Percentiles rank a stretch among this genome's conserved stretches.
Conservation (phyloP, 2,797 vertebrate species). For the Arctocebus calabarensis region DNA sequence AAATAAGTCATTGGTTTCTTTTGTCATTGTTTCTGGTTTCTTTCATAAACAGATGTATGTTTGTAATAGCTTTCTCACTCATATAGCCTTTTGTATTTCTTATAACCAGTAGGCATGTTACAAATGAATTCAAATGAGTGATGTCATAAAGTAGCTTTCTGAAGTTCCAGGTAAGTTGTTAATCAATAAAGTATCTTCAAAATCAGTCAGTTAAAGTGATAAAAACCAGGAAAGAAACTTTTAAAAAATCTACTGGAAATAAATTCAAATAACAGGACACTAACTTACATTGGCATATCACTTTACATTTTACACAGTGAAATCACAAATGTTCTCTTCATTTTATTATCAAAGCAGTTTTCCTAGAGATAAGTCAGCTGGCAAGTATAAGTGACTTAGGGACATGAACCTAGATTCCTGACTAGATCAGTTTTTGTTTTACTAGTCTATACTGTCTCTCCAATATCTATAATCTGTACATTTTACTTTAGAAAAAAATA, state of each 20-base stretch:
- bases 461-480: not conserved
- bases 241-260: constrained; percentile 25
- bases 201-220: not conserved
- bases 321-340: constrained; percentile 44
- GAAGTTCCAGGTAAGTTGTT: constrained; percentile 40
- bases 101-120: not conserved
- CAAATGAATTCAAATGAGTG: constrained; percentile 19
- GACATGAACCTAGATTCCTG: not conserved
- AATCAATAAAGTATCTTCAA: constrained; percentile 31
- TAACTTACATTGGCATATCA: constrained; percentile 24
- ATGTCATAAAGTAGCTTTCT: not conserved
- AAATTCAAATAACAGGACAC: constrained; percentile 29
- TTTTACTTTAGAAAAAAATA: constrained; percentile 34
- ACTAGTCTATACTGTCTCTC: not conserved
- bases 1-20: not conserved
- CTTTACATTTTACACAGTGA: constrained; percentile 41
- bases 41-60: not conserved
- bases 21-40: not conserved
- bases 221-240: constrained; percentile 44
- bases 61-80: not conserved
- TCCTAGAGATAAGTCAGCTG: not conserved
- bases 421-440: constrained; percentile 17
- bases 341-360: constrained; percentile 48
- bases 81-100: not conserved
- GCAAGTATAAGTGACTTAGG: constrained; percentile 25